A percentile compares a stretch with the other conserved stretches of the same genome.
phyloP scores from a whole-genome alignment of 2,113 vertebrate genomes.

The Epinephelus moara region DNA sequence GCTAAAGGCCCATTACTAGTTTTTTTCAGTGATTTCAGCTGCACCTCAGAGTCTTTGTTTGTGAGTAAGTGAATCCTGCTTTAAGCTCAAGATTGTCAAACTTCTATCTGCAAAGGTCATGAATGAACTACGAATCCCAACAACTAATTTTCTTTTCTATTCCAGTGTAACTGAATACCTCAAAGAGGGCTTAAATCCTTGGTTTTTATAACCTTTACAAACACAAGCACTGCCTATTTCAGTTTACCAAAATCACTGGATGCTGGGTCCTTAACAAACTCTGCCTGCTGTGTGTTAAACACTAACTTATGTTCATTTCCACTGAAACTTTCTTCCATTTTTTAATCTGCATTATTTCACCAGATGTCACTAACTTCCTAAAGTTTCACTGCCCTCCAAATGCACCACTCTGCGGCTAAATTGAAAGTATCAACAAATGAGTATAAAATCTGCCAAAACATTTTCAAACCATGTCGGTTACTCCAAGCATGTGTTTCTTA shows the following conservation, averaged over 20 bases:
- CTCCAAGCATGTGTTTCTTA: constrained; percentile 41
- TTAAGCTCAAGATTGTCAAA: neutral
- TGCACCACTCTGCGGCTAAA: neutral
- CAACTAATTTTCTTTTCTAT: neutral
- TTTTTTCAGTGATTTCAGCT: too few relatives aligned
- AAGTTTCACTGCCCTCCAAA: neutral
- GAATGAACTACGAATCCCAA: neutral
- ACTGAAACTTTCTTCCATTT: neutral
- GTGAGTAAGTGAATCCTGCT: too few relatives aligned
- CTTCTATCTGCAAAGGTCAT: neutral
- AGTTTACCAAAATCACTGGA: neutral
- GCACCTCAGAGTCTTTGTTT: too few relatives aligned
- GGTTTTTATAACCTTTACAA: neutral
- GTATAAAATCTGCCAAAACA: neutral
- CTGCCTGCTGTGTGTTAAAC: neutral
- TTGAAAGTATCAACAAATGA: constrained; percentile 9
- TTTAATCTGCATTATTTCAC: neutral
- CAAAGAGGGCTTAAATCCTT: neutral
- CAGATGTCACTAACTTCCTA: neutral
- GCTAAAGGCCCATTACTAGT: too few relatives aligned
- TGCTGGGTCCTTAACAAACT: neutral
- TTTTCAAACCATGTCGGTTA: constrained; percentile 9
- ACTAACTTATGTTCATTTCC: neutral
- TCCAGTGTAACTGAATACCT: neutral
- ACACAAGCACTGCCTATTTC: neutral